Conservation (phyloP, 1,140 invertebrate species). For the Zophobas atratus region DNA sequence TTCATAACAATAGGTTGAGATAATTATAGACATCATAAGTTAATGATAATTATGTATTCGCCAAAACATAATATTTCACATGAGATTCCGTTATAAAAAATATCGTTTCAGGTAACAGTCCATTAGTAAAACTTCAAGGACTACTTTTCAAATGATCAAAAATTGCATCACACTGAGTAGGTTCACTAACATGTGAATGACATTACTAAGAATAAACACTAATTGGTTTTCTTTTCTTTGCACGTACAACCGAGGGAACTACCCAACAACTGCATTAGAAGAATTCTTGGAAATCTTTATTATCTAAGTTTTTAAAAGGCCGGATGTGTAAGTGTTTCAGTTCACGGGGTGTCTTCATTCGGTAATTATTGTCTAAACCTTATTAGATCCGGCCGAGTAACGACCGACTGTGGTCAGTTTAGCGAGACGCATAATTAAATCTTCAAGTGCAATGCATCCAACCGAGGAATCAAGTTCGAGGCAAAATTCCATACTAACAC, state of each 20-base stretch:
- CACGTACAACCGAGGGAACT: not conserved
- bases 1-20: too few species aligned
- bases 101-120: constrained; percentile 21
- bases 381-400: constrained; percentile 40
- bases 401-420: constrained; percentile 46
- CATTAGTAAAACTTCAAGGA: constrained; percentile 26
- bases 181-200: constrained; percentile 29
- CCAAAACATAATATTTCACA: too few species aligned
- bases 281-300: not conserved
- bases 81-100: too few species aligned
- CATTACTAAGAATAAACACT: not conserved
- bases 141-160: constrained; percentile 4
- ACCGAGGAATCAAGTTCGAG: constrained; percentile 48
- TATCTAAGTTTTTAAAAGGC: not conserved
- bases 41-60: too few species aligned
- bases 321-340: constrained; percentile 21
- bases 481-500: constrained; percentile 45
- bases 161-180: constrained; percentile 19
- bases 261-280: constrained; percentile 24
- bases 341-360: constrained; percentile 34
- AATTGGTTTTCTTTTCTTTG: constrained; percentile 22
- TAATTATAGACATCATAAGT: too few species aligned
- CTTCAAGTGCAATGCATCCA: constrained; percentile 45
- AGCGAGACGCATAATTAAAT: constrained; percentile 48
- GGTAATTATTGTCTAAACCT: constrained; percentile 23